Conservation (phyloP, 2,113 vertebrate genomes). For the Panthera leo region DNA sequence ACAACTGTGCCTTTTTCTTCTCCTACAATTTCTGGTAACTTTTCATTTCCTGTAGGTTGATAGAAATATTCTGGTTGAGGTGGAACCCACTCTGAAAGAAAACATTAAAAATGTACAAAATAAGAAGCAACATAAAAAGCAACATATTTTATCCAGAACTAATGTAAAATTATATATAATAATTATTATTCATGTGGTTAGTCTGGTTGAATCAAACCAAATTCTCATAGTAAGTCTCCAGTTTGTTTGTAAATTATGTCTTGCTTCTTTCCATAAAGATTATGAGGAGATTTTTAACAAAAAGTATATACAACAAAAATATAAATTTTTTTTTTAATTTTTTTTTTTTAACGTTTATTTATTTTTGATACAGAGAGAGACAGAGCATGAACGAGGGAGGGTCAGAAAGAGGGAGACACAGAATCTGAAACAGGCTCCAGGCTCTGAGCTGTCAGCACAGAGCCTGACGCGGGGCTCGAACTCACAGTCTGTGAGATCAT, state of each 20-base stretch:
- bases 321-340: background rate
- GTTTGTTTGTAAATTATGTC: background rate
- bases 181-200: background rate
- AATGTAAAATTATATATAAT: background rate
- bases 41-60: constrained; percentile 82
- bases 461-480: no score
- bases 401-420: no score
- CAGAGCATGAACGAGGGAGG: no score
- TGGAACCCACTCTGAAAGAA: constrained; percentile 90
- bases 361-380: no score
- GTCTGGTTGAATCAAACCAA: background rate
- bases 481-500: no score
- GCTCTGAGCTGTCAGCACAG: no score
- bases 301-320: background rate
- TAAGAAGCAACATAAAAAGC: constrained; percentile 29
- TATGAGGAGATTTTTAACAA: background rate
- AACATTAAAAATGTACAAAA: background rate
- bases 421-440: no score
- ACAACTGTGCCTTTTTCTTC: constrained; percentile 87
- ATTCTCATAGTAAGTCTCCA: background rate
- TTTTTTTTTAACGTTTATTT: no score
- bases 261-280: background rate
- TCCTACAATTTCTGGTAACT: constrained; percentile 46
- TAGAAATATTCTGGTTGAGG: constrained; percentile 91
- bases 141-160: background rate